Evolutionary conservation across 1,140 invertebrate genomes (phyloP).

Genomic region (Diuraphis noxia): DNA sequence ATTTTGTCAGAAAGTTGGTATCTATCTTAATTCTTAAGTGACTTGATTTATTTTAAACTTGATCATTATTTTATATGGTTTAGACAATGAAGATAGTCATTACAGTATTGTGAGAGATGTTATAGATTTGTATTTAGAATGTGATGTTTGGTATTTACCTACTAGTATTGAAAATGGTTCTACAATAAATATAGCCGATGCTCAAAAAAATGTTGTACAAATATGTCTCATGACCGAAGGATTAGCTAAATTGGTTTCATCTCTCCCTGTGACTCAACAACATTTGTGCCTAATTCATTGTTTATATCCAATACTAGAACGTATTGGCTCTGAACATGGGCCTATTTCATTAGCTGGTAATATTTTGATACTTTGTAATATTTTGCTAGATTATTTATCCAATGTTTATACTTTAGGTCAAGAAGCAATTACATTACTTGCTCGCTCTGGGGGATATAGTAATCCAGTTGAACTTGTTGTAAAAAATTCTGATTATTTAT

Average conservation of each 20-base stretch:
- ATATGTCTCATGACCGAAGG: constrained; percentile 68
- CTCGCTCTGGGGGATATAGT: background rate
- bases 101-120: constrained; percentile 37
- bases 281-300: constrained; percentile 66
- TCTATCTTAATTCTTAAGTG: background rate
- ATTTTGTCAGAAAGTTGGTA: constrained; percentile 61
- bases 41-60: background rate
- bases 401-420: background rate
- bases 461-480: constrained; percentile 11
- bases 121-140: constrained; percentile 62
- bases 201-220: constrained; percentile 66
- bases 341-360: constrained; percentile 46
- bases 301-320: constrained; percentile 70
- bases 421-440: constrained; percentile 15
- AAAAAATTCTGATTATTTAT: constrained; percentile 42
- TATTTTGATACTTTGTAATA: background rate
- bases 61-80: background rate
- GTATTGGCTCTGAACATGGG: constrained; percentile 63
- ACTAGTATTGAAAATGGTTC: background rate
- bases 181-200: constrained; percentile 60
- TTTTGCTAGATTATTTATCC: background rate
- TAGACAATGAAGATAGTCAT: background rate
- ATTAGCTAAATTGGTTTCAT: constrained; percentile 65
- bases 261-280: constrained; percentile 61
- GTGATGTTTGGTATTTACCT: constrained; percentile 17